These are phyloP conservation scores for Catharus minimus DNA, from an alignment of 2,113 vertebrate genomes.

Conservation along the genomic window DNA sequence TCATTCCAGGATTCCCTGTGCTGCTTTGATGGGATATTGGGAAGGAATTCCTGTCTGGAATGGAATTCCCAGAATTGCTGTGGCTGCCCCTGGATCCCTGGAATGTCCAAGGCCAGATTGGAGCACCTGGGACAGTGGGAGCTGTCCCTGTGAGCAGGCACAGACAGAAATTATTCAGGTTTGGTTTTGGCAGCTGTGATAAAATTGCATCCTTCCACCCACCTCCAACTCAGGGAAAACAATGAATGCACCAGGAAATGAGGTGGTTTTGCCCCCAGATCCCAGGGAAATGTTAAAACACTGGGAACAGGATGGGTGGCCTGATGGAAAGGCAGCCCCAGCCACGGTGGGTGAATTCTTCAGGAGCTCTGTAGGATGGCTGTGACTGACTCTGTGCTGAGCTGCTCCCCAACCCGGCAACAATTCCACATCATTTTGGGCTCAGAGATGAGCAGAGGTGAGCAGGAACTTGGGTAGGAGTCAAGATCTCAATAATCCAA, in stretches of 20 bases:
- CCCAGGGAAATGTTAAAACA: background rate
- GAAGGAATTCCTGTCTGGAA: background rate
- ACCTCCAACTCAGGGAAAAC: background rate
- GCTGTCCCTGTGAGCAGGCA: background rate
- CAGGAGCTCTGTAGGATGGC: background rate
- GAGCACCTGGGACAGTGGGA: background rate
- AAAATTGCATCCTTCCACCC: rapidly evolving
- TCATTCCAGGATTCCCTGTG: no score
- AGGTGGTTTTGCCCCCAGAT: background rate
- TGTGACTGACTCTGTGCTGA: background rate
- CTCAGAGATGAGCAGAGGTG: background rate
- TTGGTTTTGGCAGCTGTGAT: background rate
- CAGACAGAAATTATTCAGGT: rapidly evolving
- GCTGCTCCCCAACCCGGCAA: background rate
- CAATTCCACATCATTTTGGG: background rate
- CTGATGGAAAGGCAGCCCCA: background rate
- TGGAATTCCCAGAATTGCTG: background rate
- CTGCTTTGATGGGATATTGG: background rate
- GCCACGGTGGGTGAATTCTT: background rate
- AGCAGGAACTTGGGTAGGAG: background rate
- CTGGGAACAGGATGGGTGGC: background rate
- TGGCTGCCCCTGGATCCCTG: background rate
- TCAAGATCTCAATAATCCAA: background rate
- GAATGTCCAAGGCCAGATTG: background rate
- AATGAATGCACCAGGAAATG: background rate